A percentile compares a stretch with the other conserved stretches of the same genome.
Conservation (phyloP, 1,140 invertebrate genomes). For the Drosophila teissieri region DNA sequence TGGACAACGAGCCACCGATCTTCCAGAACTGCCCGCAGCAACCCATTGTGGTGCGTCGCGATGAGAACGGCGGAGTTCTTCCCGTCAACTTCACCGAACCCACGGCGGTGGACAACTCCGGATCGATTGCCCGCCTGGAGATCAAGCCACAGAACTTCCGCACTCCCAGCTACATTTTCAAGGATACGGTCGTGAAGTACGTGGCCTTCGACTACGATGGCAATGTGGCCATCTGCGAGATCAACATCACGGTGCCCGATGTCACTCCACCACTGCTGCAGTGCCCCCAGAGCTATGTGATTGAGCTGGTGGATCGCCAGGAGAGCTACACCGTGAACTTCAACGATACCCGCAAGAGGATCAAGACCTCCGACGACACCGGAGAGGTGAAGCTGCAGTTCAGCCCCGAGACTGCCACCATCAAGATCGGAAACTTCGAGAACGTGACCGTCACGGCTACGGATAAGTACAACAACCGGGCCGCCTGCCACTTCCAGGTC, state of each 20-base stretch:
- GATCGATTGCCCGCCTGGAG: constrained; percentile 95
- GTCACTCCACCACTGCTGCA: constrained; percentile 96
- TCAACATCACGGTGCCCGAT: constrained; percentile 97
- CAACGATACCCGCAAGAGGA: constrained; percentile 93
- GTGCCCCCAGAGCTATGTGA: constrained; percentile 97
- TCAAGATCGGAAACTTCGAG: constrained; percentile 95
- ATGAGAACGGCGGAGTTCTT: constrained; percentile 92
- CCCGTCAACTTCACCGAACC: constrained; percentile 97
- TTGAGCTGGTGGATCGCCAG: constrained; percentile 95
- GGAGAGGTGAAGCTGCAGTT: constrained; percentile 94
- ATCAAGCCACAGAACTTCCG: constrained; percentile 95
- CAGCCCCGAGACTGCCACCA: constrained; percentile 93
- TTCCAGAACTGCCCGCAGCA: constrained; percentile 98
- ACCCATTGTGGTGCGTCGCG: constrained; percentile 95
- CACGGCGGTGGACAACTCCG: constrained; percentile 96
- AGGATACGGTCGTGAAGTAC: constrained; percentile 97
- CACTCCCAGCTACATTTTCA: constrained; percentile 94
- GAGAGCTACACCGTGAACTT: constrained; percentile 96
- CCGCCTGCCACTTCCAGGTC: constrained; percentile 96
- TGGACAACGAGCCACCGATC: constrained; percentile 97
- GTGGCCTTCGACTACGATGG: constrained; percentile 98
- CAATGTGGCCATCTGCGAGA: constrained; percentile 98
- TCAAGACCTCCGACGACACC: constrained; percentile 95
- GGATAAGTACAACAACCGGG: constrained; percentile 95
- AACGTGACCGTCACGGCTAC: constrained; percentile 96